These are phyloP conservation scores for Troilus luridus DNA, from an alignment of 2,888 invertebrate species.

Conservation along the genomic window DNA sequence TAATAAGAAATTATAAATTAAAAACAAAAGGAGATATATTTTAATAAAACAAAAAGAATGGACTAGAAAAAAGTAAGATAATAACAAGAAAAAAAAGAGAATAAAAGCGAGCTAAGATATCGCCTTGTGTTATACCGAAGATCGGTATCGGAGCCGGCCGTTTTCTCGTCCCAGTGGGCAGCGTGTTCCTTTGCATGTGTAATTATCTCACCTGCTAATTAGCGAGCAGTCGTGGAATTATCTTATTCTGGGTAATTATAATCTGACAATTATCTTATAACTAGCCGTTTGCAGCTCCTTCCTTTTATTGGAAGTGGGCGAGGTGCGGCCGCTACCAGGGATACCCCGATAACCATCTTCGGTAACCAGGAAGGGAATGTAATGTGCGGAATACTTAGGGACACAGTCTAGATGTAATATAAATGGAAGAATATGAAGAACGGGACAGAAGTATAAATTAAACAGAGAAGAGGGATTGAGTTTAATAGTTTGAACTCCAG, in stretches of 20 bases:
- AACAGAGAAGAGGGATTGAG: too few species aligned
- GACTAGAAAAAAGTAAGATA: background rate
- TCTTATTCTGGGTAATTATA: slow-evolving; percentile 39
- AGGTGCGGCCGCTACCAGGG: background rate
- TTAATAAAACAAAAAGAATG: background rate
- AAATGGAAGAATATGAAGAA: background rate
- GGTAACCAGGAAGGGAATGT: background rate
- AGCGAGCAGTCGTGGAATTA: slow-evolving; percentile 13
- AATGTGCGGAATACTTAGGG: background rate
- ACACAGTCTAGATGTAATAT: background rate
- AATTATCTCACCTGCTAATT: slow-evolving; percentile 41
- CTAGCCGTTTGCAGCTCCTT: background rate
- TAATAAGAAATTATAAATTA: slow-evolving; percentile 39
- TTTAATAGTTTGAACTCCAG: too few species aligned
- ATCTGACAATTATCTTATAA: slow-evolving; percentile 42
- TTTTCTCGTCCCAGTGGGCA: slow-evolving; percentile 23
- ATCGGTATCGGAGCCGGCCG: slow-evolving; percentile 6
- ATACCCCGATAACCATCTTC: background rate
- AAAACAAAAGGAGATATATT: background rate
- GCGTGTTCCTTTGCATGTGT: slow-evolving; percentile 16
- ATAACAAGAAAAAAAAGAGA: background rate
- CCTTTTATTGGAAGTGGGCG: background rate
- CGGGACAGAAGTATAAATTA: background rate
- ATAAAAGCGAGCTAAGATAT: slow-evolving; percentile 3
- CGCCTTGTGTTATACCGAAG: slow-evolving; percentile 46